Base-by-base conservation (phyloP, 2,113 vertebrate species). In the Cyphomyrus discorhynchus region DNA sequence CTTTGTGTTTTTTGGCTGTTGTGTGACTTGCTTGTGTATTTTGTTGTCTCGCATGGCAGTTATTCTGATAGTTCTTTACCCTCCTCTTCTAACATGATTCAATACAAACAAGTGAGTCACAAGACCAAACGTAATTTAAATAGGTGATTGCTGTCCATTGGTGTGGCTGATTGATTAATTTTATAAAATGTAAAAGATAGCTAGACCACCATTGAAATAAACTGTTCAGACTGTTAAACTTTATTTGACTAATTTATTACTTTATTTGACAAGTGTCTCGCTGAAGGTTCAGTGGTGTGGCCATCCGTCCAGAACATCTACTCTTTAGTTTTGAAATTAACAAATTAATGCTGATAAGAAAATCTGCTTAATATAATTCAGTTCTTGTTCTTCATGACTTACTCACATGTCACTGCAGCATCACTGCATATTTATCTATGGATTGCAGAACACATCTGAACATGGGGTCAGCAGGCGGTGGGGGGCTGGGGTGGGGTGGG, bases 101-200 rank as follows among this genome's bases (percentile, higher is more conserved):
- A 92, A 66, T 91, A 90, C 89, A 92, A 91, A 84, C 82, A 70
- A 89, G 90, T 90, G 90, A 89, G 82, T 86, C 50, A 90, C 86
- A 90, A 77, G 80, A 50, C 62, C 66, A 87, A 84, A 89, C 88
- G 47, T 91, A 91, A 89, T 62, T 58, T 70, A 88, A 77, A 62
- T 45, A 62, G 74, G 47, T 82, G 84, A 88, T 89, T 89, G 35
- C 86, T 39, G 83, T 35, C 27, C 87, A 87, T 35, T 88, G 31
- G 86, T 87, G 70, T 84, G 87, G 86, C 86, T 87, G 85, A 62
- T 8, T 70, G 86, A 88, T 24, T 70, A 82, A 88, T 89, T 47
- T 47, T 47, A 47, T 47, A 10, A 35, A 35, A 35, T 31, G 4
- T 15, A 35, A 35, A 74, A 74, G 3, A 8, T 31, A 88, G 88